Evolutionary conservation across 92 coral and sea anemone genomes (phyloP).

Genomic region (Plumapathes pennacea): DNA sequence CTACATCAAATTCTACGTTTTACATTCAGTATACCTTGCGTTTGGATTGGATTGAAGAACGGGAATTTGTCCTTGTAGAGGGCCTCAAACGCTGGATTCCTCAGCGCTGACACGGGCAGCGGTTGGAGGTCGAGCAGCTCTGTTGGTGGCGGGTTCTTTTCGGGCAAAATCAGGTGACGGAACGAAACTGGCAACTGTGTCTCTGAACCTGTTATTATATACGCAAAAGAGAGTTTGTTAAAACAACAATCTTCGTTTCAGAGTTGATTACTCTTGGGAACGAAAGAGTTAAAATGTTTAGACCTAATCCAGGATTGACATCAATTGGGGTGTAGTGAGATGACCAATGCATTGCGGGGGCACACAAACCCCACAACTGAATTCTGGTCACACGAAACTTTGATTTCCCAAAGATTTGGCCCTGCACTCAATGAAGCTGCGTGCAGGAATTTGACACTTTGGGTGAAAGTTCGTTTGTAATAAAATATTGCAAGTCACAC

Average conservation of each 20-base stretch:
- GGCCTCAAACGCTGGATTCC: constrained; percentile 92
- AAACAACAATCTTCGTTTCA: too few relatives aligned
- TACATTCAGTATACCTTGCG: too few relatives aligned
- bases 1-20: too few relatives aligned
- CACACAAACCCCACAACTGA: too few relatives aligned
- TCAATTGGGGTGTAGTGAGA: neutral
- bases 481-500: too few relatives aligned
- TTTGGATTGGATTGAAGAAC: constrained; percentile 94
- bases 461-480: too few relatives aligned
- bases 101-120: constrained; percentile 94
- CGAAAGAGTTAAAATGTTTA: too few relatives aligned
- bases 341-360: too few relatives aligned
- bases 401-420: constrained; percentile 34
- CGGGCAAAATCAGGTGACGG: constrained; percentile 97
- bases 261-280: too few relatives aligned
- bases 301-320: neutral
- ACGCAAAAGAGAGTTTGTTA: too few relatives aligned
- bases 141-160: constrained; percentile 96
- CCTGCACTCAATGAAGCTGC: constrained; percentile 3
- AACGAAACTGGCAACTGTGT: constrained; percentile 98
- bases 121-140: constrained; percentile 94
- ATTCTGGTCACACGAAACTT: constrained; percentile 6
- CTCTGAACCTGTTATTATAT: constrained; percentile 88
- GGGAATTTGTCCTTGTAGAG: constrained; percentile 98
- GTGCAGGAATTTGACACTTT: constrained; percentile 43